Base-by-base conservation (phyloP, 2,888 invertebrate species). In the Koerneria pararmatus region DNA sequence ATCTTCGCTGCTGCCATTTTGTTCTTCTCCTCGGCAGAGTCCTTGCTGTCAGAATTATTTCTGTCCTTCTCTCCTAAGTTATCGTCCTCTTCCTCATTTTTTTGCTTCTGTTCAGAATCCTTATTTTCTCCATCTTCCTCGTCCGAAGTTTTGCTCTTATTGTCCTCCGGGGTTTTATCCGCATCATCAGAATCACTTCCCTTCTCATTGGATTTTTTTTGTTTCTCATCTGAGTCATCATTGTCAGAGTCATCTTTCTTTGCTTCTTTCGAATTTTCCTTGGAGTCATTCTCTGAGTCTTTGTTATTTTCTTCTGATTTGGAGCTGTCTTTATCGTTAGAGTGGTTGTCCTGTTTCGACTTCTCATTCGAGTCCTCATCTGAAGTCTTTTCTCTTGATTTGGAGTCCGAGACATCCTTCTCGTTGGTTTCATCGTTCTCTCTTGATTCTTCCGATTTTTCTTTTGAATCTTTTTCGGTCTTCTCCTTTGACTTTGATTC, bases 321-420 rank as follows among this genome's bases (percentile, higher is more conserved):
- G n/a, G n/a, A n/a, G n/a, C 49, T 32, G 1, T 29, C 60, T 6
- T 62, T 24, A 29, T n/a, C 66, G 24, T 58, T 51, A 29, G 69
- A 27, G 3, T 24, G n/a, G 27, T 62, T 22, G 27, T 54, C 22
- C 32, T 56, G 24, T 19, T 62, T 31, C 4, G 46, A 57, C 27
- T 56, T 29, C 1, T n/a, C 57, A 3, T 58, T 24, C 49, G n/a
- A 64, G 31, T 48, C 61, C 37, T 72, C n/a, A n/a, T n/a, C n/a
- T n/a, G n/a, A n/a, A n/a, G n/a, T n/a, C n/a, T n/a, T n/a, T n/a
- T n/a, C n/a, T n/a, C n/a, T n/a, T n/a, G n/a, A n/a, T n/a, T n/a
- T n/a, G n/a, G n/a, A n/a, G n/a, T n/a, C n/a, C n/a, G n/a, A n/a
- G n/a, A n/a, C n/a, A n/a, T n/a, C n/a, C n/a, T n/a, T n/a, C n/a